These are phyloP conservation scores for Harpalus rufipes DNA, from an alignment of 2,888 invertebrate genomes.

Conservation along the genomic window DNA sequence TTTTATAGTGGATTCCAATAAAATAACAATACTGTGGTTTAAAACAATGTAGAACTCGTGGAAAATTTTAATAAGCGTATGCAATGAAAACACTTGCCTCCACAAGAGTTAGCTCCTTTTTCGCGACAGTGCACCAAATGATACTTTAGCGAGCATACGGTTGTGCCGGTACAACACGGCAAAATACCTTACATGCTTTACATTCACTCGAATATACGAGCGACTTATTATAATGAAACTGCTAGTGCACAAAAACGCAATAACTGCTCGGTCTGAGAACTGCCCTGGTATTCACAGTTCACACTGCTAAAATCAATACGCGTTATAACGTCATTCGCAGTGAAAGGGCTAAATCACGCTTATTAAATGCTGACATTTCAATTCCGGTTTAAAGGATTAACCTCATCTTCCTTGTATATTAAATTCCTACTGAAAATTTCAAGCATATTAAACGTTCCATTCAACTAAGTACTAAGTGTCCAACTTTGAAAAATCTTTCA, in stretches of 20 bases:
- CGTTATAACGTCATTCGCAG: conserved; percentile 34
- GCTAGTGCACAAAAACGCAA: conserved; percentile 33
- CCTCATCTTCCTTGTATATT: conserved; percentile 34
- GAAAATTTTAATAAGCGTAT: background rate
- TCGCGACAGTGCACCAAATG: background rate
- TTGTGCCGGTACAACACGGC: background rate
- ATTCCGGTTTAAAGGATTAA: conserved; percentile 47
- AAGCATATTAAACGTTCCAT: conserved; percentile 16
- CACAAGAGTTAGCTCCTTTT: background rate
- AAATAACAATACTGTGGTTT: background rate
- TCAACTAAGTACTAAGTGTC: background rate
- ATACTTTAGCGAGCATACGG: background rate
- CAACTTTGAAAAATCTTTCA: conserved; percentile 13
- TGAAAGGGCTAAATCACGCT: conserved; percentile 32
- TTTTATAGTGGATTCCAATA: too few relatives aligned
- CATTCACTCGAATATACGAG: background rate
- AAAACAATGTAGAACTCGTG: background rate
- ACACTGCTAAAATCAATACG: conserved; percentile 45
- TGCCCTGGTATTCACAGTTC: conserved; percentile 15
- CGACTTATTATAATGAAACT: conserved; percentile 30
- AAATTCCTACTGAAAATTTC: conserved; percentile 24
- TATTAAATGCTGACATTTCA: conserved; percentile 50
- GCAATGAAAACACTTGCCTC: background rate
- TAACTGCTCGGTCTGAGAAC: conserved; percentile 12
- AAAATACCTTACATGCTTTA: background rate